Evolutionary conservation across 2,113 vertebrate species (phyloP), one percentile per base, ranked within the genome.

Genomic region (Podocnemis expansa): DNA sequence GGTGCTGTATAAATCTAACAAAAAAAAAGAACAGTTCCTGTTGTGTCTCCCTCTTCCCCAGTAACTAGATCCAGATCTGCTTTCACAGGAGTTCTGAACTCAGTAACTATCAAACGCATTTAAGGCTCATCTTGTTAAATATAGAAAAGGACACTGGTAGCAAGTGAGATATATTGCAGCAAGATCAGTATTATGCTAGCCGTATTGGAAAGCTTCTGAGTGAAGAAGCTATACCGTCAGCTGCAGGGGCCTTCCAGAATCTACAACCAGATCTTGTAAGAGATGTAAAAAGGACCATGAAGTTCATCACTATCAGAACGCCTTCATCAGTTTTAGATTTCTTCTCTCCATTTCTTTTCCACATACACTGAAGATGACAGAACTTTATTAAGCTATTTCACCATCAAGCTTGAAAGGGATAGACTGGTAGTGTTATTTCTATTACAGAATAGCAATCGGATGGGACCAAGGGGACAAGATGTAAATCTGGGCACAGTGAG

Each of bases 111-210:
- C 38, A 6, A 34, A 22, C 22, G 45, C 38, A 25, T 75, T 75
- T 75, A 75, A 75, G 38, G 11, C 24, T 51, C 55, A 21, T 4
- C 81, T 49, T 25, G 27, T 67, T 51, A 45, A 51, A 51, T 16
- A 67, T n/a, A 67, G n/a, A 67, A 45, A 52, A 63, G 24, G 89
- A 14, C n/a, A 6, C 8, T 10, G 55, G 38, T 10, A 73, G 14
- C 34, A 12, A 25, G 10, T 22, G 1, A 2, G 38, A 0, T 1
- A 51, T 6, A 49, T n/a, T 25, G 19, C 16, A 75, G 34, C 6
- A 76, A 58, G n/a, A 16, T 58, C 49, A 52, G 14, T 2, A 29
- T 10, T 11, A 25, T 8, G 24, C 43, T 25, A 75, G 38, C 41
- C 11, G 12, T 43, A 11, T 41, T 24, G 70, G 5, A 38, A 73